Percentiles rank a stretch among this genome's conserved stretches.
Evolutionary conservation across 1,140 invertebrate species (phyloP).

Genomic region (Triops longicaudatus): DNA sequence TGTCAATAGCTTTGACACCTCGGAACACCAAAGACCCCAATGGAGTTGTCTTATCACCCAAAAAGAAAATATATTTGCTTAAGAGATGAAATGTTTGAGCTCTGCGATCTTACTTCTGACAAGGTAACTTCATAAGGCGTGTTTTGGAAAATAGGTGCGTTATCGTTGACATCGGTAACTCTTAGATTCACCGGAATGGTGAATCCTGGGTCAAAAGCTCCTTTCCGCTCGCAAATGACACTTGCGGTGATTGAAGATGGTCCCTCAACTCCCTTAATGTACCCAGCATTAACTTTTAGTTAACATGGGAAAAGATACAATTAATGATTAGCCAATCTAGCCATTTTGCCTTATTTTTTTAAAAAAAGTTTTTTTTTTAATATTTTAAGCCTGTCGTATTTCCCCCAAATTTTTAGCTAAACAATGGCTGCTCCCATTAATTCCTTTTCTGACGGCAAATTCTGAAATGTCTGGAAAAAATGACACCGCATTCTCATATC

Average conservation of each 20-base stretch:
- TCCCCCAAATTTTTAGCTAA: too few species aligned
- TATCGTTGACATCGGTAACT: constrained; percentile 88
- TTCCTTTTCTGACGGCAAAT: too few species aligned
- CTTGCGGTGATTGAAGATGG: constrained; percentile 75
- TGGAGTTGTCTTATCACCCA: constrained; percentile 56
- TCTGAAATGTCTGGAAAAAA: too few species aligned
- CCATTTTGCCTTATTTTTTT: too few species aligned
- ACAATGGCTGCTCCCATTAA: too few species aligned
- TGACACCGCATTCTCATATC: too few species aligned
- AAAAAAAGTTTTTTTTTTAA: too few species aligned
- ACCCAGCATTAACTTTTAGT: constrained; percentile 16
- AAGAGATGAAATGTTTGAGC: neutral
- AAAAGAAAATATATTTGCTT: constrained; percentile 15
- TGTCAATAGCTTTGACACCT: constrained; percentile 66
- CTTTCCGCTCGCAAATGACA: constrained; percentile 62
- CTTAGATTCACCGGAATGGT: constrained; percentile 80
- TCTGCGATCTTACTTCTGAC: constrained; percentile 54
- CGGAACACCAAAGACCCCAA: constrained; percentile 67
- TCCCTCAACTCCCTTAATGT: constrained; percentile 54
- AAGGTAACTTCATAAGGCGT: constrained; percentile 73
- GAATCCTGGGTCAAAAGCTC: constrained; percentile 52
- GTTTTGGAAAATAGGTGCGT: constrained; percentile 69
- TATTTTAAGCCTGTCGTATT: too few species aligned
- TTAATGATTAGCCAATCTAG: too few species aligned
- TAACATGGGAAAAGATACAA: neutral